Conservation (phyloP, 2,113 vertebrate genomes). For the Phrynosoma platyrhinos region DNA sequence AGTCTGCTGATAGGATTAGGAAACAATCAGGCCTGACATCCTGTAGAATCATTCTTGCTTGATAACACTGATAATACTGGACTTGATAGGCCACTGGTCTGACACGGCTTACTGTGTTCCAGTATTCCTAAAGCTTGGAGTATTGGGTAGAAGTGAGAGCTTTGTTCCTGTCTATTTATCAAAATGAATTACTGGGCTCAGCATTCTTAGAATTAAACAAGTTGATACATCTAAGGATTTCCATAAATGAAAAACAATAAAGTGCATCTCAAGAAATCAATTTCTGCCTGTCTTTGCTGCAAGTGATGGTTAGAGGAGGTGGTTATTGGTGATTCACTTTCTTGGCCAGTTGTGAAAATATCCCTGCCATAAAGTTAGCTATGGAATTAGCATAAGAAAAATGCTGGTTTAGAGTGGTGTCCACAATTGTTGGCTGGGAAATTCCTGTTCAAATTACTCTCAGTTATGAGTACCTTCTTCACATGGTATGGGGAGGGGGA, state of each 20-base stretch:
- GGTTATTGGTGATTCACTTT: not conserved
- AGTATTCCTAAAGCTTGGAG: too few relatives aligned
- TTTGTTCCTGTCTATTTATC: not conserved
- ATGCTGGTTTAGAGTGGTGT: not conserved
- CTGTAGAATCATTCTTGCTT: too few relatives aligned
- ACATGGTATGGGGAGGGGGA: too few relatives aligned
- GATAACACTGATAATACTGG: too few relatives aligned
- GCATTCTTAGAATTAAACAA: not conserved
- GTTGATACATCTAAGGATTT: not conserved
- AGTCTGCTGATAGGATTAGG: too few relatives aligned
- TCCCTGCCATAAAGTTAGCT: not conserved
- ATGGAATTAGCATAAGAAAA: not conserved
- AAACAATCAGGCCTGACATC: too few relatives aligned
- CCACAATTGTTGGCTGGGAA: not conserved
- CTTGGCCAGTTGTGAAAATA: not conserved
- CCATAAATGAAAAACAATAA: not conserved
- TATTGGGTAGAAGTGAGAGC: not conserved
- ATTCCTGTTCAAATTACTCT: not conserved
- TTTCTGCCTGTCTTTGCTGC: not conserved
- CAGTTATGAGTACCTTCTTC: not conserved
- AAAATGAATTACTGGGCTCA: not conserved
- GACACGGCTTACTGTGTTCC: too few relatives aligned
- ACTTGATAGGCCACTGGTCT: too few relatives aligned
- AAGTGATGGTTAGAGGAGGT: not conserved
- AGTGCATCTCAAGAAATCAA: not conserved